phyloP scores from a whole-genome alignment of 2,113 vertebrate species.

The Oreochromis tanganicae region DNA sequence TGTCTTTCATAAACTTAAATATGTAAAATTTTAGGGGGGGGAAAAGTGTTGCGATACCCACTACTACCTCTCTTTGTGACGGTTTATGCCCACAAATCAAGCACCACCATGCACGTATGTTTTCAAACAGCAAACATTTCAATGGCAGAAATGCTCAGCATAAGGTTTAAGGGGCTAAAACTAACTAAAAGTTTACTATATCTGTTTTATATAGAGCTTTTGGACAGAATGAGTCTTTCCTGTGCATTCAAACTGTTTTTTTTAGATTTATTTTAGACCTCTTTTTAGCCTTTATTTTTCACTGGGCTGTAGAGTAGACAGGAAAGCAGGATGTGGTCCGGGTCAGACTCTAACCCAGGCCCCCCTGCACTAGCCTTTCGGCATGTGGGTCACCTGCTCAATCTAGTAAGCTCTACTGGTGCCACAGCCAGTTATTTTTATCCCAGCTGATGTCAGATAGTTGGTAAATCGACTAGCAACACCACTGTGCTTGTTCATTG shows the following conservation, averaged over 20 bases:
- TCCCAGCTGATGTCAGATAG: background rate
- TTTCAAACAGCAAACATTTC: background rate
- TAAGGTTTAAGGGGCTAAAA: background rate
- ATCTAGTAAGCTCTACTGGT: background rate
- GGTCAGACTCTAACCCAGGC: background rate
- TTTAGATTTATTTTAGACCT: background rate
- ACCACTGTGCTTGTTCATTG: background rate
- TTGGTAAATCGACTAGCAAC: background rate
- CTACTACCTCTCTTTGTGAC: background rate
- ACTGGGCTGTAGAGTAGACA: background rate
- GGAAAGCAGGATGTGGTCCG: background rate
- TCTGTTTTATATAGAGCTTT: background rate
- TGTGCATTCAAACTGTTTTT: fast-evolving
- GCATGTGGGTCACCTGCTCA: background rate
- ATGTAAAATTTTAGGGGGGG: background rate
- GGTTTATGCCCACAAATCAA: background rate
- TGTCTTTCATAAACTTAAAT: background rate
- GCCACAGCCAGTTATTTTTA: background rate
- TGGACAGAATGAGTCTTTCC: fast-evolving
- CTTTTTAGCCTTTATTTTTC: background rate
- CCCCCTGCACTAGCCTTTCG: background rate
- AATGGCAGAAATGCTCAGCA: background rate
- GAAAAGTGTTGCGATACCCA: background rate
- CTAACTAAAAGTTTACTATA: background rate
- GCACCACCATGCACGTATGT: fast-evolving